Evolutionary conservation across 2,113 vertebrate genomes (phyloP).

Genomic region (Lepus europaeus): DNA sequence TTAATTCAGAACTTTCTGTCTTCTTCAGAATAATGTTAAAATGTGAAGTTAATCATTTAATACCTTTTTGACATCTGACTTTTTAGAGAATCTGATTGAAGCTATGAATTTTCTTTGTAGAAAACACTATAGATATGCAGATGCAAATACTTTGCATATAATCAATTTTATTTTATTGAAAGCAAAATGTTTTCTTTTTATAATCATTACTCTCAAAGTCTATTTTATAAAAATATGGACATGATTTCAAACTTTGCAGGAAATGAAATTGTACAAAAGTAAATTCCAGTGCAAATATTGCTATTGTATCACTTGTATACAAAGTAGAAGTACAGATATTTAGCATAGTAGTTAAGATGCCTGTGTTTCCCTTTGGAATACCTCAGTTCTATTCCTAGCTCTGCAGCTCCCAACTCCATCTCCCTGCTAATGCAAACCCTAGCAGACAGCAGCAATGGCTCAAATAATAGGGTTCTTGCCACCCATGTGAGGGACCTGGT

Average conservation of each 20-base stretch:
- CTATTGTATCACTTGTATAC: not conserved
- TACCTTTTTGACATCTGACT: not conserved
- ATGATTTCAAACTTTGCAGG: slow-evolving; percentile 2
- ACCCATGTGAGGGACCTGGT: no score
- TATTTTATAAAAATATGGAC: slow-evolving; percentile 28
- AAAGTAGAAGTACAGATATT: not conserved
- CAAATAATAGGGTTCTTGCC: no score
- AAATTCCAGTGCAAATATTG: not conserved
- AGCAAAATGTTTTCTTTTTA: not conserved
- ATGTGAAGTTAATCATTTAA: not conserved
- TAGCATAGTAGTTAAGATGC: no score
- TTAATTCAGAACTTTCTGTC: not conserved
- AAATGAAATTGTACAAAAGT: slow-evolving; percentile 16
- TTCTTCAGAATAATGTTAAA: slow-evolving; percentile 42
- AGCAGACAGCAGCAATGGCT: no score
- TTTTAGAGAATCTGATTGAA: not conserved
- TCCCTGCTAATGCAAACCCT: no score
- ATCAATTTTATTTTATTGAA: not conserved
- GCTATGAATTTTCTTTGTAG: not conserved
- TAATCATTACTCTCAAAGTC: not conserved
- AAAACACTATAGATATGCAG: not conserved
- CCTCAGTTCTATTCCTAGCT: no score
- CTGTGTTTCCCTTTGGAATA: no score
- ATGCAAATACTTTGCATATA: not conserved
- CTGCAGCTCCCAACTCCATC: no score